phyloP scores from a whole-genome alignment of 1,140 invertebrate genomes.

The Aphis craccivora region DNA sequence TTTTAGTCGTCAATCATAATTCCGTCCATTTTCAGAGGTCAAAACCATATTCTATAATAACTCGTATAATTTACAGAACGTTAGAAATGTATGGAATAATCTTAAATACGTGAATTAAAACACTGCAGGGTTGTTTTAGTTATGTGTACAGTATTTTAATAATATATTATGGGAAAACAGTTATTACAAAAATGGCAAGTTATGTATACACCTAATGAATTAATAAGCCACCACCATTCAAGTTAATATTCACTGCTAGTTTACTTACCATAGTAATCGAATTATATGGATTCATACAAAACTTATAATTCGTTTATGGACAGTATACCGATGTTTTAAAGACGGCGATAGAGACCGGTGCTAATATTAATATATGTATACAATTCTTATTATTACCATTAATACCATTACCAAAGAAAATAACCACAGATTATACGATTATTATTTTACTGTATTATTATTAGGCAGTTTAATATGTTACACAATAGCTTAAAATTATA shows the following conservation, averaged over 20 bases:
- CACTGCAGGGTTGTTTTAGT: background rate
- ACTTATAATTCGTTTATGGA: too few species aligned
- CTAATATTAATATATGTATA: too few species aligned
- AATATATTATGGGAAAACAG: background rate
- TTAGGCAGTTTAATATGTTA: background rate
- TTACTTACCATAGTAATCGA: background rate
- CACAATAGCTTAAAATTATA: background rate
- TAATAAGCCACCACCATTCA: background rate
- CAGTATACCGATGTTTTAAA: too few species aligned
- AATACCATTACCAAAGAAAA: too few species aligned
- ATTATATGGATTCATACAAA: too few species aligned
- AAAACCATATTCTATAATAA: background rate
- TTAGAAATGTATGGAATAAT: background rate
- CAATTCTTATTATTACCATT: too few species aligned
- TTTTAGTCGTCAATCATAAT: background rate
- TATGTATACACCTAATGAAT: background rate
- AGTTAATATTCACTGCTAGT: background rate
- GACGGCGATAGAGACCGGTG: too few species aligned
- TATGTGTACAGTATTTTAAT: background rate
- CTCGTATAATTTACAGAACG: background rate
- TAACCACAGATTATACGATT: background rate
- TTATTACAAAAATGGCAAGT: too few species aligned
- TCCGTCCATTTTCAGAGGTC: too few species aligned
- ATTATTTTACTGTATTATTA: background rate
- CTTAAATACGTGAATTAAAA: background rate